Base-by-base conservation (phyloP, 1,140 invertebrate genomes). In the Brachionus paranguensis region DNA sequence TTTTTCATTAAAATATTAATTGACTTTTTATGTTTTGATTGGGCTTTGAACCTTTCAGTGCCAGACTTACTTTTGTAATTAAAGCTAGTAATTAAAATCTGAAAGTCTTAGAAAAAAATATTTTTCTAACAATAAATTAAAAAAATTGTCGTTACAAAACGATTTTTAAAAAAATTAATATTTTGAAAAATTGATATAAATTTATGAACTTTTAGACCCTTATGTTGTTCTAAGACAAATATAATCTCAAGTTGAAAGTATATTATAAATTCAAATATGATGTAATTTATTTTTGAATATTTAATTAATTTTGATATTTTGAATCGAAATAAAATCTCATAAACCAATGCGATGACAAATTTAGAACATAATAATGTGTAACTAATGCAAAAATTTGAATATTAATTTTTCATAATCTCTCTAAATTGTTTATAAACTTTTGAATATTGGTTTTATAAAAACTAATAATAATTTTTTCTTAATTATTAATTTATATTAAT, bases 361-460 rank as follows among this genome's bases (percentile, higher is more conserved):
- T 60, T 60, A 10, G n/a, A 2, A 2, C 53, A 60, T 60, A 60
- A 60, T 60, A 60, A 60, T 60, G 53, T 60, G 53, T 72, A 72
- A 72, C 41, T 41, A 72, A 72, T 72, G 68, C 33, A 37, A 45
- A 45, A 72, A 37, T 72, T 72, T 72, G 29, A 72, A 72, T 41
- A 72, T 72, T 72, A 37, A 29, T 17, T 37, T 72, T 27, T 41
- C 29, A 72, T 72, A 72, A 72, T 41, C 68, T 72, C 68, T 41
- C 41, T 72, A 72, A 72, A 41, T 72, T 72, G 68, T 41, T 72
- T 72, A 72, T 72, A 72, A 72, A 72, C 29, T 72, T 72, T 72
- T 72, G 68, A 72, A 72, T 41, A 41, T 72, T 72, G n/a, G 41
- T 37, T 72, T 27, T 72, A 17, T 41, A 72, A 45, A 27, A 72